phyloP scores from a whole-genome alignment of 2,888 invertebrate genomes.

The Acheta domesticus region DNA sequence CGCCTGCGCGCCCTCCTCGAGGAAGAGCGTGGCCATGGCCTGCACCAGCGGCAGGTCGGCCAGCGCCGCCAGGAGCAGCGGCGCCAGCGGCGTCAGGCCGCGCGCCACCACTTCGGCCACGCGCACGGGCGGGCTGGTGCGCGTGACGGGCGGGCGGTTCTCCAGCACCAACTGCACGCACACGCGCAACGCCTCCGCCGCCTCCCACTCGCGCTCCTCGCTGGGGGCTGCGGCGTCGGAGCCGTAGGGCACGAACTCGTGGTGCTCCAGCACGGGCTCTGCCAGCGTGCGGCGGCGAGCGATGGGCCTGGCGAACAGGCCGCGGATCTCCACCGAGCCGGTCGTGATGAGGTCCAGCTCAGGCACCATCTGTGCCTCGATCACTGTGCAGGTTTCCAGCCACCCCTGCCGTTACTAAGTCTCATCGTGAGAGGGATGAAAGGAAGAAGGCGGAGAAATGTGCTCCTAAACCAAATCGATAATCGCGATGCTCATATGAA shows the following conservation, averaged over 20 bases:
- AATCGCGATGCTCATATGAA: no score
- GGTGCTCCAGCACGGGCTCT: background rate
- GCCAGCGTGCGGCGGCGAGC: background rate
- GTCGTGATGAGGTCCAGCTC: constrained; percentile 60
- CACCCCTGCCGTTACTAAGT: no score
- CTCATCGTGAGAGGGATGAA: no score
- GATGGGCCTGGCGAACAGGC: constrained; percentile 52
- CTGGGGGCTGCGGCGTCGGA: constrained; percentile 45
- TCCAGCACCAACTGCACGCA: background rate
- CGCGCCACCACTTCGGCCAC: background rate
- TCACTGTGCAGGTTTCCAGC: background rate
- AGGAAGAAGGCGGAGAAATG: no score
- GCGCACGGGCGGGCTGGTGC: background rate
- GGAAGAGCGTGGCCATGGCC: background rate
- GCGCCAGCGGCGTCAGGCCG: background rate
- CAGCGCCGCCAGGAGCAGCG: background rate
- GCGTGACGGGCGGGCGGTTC: background rate
- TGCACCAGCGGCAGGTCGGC: background rate
- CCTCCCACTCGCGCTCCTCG: background rate
- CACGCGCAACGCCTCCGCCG: background rate
- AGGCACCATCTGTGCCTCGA: constrained; percentile 41
- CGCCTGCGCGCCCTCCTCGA: no score
- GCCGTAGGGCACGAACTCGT: constrained; percentile 9
- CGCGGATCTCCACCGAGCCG: constrained; percentile 72
- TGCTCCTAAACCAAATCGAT: no score